A percentile compares a stretch with the other conserved stretches of the same genome.
phyloP scores from a whole-genome alignment of 2,797 vertebrate species.

The Brotula barbata region DNA sequence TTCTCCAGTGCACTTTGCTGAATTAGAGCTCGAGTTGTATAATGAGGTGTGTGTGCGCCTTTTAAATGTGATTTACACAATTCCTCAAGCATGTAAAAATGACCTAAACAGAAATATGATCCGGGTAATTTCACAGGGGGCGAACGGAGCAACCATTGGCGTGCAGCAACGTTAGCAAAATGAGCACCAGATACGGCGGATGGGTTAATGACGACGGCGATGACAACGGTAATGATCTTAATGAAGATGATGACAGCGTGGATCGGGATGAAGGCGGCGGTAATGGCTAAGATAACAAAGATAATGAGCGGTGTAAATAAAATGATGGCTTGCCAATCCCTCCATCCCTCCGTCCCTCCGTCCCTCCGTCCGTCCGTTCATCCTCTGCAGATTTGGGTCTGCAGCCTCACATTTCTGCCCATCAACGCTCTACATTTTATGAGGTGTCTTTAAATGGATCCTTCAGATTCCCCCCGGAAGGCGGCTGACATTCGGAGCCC shows the following conservation, averaged over 20 bases:
- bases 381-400: too few relatives aligned
- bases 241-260: background rate
- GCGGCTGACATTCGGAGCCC: slow-evolving; percentile 29
- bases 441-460: slow-evolving; percentile 38
- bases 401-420: background rate
- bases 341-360: too few relatives aligned
- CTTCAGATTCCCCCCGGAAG: slow-evolving; percentile 36
- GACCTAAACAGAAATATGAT: slow-evolving; percentile 78
- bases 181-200: slow-evolving; percentile 50
- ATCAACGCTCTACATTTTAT: slow-evolving; percentile 47
- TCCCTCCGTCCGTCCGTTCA: too few relatives aligned
- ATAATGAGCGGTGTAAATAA: slow-evolving; percentile 1
- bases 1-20: slow-evolving; percentile 75
- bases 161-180: slow-evolving; percentile 48
- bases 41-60: slow-evolving; percentile 76
- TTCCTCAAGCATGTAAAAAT: slow-evolving; percentile 77
- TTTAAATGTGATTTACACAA: slow-evolving; percentile 82
- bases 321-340: background rate
- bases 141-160: slow-evolving; percentile 52
- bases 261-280: slow-evolving; percentile 2
- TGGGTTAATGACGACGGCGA: slow-evolving; percentile 40
- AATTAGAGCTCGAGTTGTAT: slow-evolving; percentile 74
- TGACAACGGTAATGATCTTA: slow-evolving; percentile 20
- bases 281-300: slow-evolving; percentile 7
- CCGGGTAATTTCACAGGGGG: slow-evolving; percentile 35